Evolutionary conservation across 2,888 invertebrate species (phyloP).

Genomic region (Scaptodrosophila latifasciaeformis): DNA sequence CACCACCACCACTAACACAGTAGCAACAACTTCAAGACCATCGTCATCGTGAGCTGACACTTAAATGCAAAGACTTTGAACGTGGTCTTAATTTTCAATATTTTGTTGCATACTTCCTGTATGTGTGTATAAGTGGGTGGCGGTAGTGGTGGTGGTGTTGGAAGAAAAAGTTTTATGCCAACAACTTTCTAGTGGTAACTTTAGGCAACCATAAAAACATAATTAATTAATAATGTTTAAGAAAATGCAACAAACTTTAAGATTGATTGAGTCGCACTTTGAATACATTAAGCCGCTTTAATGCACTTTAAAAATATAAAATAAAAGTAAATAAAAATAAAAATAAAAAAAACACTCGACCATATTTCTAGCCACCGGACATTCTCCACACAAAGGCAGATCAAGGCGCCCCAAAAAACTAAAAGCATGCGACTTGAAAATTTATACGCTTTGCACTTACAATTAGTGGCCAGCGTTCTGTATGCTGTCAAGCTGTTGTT

Average conservation of each 20-base stretch:
- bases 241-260: conserved; percentile 23
- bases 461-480: conserved; percentile 54
- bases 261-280: too few relatives aligned
- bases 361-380: too few relatives aligned
- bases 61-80: conserved; percentile 24
- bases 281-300: too few relatives aligned
- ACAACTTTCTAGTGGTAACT: conserved; percentile 39
- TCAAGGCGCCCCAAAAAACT: too few relatives aligned
- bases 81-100: conserved; percentile 54
- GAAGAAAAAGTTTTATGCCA: conserved; percentile 35
- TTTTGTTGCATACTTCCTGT: conserved; percentile 37
- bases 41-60: too few relatives aligned
- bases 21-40: too few relatives aligned
- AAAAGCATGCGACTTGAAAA: conserved; percentile 23
- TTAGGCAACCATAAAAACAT: conserved; percentile 56
- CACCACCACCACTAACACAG: too few relatives aligned
- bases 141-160: too few relatives aligned
- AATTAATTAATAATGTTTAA: conserved; percentile 46
- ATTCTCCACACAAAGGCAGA: too few relatives aligned
- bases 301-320: conserved; percentile 27
- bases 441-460: conserved; percentile 47
- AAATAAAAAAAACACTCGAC: too few relatives aligned
- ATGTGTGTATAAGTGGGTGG: too few relatives aligned
- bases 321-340: too few relatives aligned
- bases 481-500: conserved; percentile 40